Evolutionary conservation across 2,113 vertebrate species (phyloP).

Genomic region (Perccottus glenii): DNA sequence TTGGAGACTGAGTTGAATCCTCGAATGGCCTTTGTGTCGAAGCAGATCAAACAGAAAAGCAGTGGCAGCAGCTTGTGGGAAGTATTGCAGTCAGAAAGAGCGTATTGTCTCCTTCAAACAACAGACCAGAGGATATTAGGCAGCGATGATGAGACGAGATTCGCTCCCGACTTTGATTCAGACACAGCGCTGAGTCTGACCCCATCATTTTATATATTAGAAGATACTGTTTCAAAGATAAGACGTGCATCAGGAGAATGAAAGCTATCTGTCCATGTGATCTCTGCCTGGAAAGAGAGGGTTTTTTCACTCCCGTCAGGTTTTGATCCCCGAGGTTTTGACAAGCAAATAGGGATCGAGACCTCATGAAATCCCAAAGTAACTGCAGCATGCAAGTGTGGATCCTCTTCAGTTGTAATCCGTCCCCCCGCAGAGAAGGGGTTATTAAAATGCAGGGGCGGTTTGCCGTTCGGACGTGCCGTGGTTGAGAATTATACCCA

Average conservation of each 20-base stretch:
- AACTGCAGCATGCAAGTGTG: constrained; percentile 23
- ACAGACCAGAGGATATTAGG: not conserved
- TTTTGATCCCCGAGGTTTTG: constrained; percentile 51
- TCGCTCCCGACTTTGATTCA: not conserved
- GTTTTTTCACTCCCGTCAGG: constrained; percentile 15
- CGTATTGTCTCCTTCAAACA: not conserved
- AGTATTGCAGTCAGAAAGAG: not conserved
- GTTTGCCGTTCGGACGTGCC: constrained; percentile 31
- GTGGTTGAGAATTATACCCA: constrained; percentile 34
- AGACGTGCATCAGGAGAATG: not conserved
- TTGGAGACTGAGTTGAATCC: not conserved
- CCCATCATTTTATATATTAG: not conserved
- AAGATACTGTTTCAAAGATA: not conserved
- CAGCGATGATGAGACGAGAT: not conserved
- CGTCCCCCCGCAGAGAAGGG: constrained; percentile 19
- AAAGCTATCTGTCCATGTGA: constrained; percentile 19
- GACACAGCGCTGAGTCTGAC: not conserved
- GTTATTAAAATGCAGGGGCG: constrained; percentile 41
- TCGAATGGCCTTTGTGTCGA: not conserved
- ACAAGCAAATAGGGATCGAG: constrained; percentile 67
- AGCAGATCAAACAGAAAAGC: not conserved
- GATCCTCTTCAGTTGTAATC: constrained; percentile 43
- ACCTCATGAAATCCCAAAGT: constrained; percentile 55
- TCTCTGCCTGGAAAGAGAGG: constrained; percentile 29
- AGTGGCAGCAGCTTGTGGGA: not conserved